phyloP scores from a whole-genome alignment of 2,888 invertebrate species.

The Tenthredo distinguenda region DNA sequence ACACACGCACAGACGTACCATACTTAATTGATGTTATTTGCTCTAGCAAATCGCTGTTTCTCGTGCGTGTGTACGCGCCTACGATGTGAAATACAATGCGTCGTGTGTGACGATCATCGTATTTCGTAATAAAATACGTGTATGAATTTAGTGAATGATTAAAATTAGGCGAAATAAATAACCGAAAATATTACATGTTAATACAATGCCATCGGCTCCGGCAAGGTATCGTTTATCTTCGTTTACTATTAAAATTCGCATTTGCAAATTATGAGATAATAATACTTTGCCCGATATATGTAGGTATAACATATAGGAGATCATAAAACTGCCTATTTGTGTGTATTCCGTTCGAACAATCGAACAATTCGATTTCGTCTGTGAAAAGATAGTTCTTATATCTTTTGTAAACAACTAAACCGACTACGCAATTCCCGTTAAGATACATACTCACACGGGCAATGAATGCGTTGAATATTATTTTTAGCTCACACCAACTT shows the following conservation, averaged over 20 bases:
- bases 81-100: neutral
- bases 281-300: neutral
- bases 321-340: neutral
- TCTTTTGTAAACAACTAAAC: neutral
- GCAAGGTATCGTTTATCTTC: slow-evolving; percentile 65
- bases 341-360: neutral
- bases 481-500: slow-evolving; percentile 31
- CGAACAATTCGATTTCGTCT: neutral
- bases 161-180: neutral
- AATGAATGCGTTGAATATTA: slow-evolving; percentile 8
- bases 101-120: neutral
- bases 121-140: neutral
- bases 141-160: neutral
- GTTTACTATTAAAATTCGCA: neutral
- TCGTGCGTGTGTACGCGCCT: neutral
- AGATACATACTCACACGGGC: neutral
- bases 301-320: neutral
- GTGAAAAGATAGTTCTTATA: neutral
- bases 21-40: neutral
- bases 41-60: neutral
- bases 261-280: neutral
- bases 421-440: slow-evolving; percentile 5
- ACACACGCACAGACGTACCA: neutral
- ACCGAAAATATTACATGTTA: slow-evolving; percentile 70
- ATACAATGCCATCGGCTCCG: slow-evolving; percentile 71